Percentiles rank a stretch among this genome's conserved stretches.
Conservation (phyloP, 2,113 vertebrate genomes). For the Piprites chloris region DNA sequence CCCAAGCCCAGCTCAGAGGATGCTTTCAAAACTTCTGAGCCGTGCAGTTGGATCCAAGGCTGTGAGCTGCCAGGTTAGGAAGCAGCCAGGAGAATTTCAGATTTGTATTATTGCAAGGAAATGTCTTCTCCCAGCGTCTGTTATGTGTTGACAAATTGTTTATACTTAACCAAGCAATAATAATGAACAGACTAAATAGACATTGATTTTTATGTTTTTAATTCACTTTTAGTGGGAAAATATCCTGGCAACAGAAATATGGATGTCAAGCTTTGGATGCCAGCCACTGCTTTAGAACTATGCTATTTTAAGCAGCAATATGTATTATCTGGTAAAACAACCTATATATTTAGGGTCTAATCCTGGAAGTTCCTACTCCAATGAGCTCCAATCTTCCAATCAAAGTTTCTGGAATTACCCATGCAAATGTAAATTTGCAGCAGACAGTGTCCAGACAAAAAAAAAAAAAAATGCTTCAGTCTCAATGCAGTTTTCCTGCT, state of each 20-base stretch:
- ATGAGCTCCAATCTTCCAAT: neutral
- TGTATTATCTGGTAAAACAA: slow-evolving; percentile 26
- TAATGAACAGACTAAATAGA: slow-evolving; percentile 51
- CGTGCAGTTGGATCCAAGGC: neutral
- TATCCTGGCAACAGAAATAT: slow-evolving; percentile 43
- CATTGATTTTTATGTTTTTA: slow-evolving; percentile 56
- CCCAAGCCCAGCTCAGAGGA: slow-evolving; percentile 40
- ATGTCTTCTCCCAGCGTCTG: slow-evolving; percentile 26
- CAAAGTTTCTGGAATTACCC: neutral
- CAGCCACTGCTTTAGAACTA: slow-evolving; percentile 5
- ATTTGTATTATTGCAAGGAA: neutral
- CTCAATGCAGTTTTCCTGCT: neutral
- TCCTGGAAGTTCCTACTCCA: slow-evolving; percentile 6
- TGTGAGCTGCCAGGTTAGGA: neutral
- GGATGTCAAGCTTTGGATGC: slow-evolving; percentile 25
- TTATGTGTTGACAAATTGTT: slow-evolving; percentile 64
- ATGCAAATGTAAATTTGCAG: neutral
- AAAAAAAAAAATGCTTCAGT: neutral
- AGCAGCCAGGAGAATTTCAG: slow-evolving; percentile 22
- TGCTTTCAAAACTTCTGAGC: slow-evolving; percentile 46
- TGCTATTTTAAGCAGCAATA: slow-evolving; percentile 32
- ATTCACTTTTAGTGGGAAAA: slow-evolving; percentile 56
- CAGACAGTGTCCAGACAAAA: neutral
- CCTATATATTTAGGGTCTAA: slow-evolving; percentile 29
- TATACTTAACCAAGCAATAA: slow-evolving; percentile 59